Evolutionary conservation across 2,113 vertebrate genomes (phyloP).

Genomic region (Mustela nigripes): DNA sequence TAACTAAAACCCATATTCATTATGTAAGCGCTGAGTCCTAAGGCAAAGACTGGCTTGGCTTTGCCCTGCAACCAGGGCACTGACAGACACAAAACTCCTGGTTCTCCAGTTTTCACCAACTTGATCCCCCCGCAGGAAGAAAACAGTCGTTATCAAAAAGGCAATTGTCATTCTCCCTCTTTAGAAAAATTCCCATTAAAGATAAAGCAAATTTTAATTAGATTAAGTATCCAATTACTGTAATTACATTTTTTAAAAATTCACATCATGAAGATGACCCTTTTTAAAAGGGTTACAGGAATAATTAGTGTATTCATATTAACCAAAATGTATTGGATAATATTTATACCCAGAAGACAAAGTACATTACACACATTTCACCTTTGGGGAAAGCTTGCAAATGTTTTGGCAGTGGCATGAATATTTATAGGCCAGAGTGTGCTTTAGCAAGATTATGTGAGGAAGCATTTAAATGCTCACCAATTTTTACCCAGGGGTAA

Average conservation of each 20-base stretch:
- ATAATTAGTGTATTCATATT: constrained; percentile 94
- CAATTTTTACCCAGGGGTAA: constrained; percentile 91
- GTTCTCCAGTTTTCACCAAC: constrained; percentile 78
- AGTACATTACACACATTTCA: constrained; percentile 91
- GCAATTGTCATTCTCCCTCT: constrained; percentile 91
- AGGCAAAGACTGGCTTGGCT: not conserved
- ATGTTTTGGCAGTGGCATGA: constrained; percentile 91
- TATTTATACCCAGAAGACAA: constrained; percentile 93
- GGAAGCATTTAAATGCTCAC: constrained; percentile 90
- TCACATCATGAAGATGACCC: constrained; percentile 92
- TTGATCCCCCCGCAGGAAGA: constrained; percentile 87
- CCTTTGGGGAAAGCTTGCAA: constrained; percentile 91
- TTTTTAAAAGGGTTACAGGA: constrained; percentile 91
- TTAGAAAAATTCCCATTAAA: constrained; percentile 92
- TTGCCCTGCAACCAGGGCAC: not conserved
- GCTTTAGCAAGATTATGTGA: constrained; percentile 92
- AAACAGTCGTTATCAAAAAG: constrained; percentile 91
- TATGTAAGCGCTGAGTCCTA: not conserved
- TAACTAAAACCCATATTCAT: not conserved
- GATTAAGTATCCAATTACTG: constrained; percentile 94
- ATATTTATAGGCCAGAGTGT: constrained; percentile 91
- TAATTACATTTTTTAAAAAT: constrained; percentile 92
- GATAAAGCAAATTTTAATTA: constrained; percentile 94
- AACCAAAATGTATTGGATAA: constrained; percentile 93
- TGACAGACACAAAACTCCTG: constrained; percentile 26